Conservation (phyloP, 1,140 invertebrate species). For the Lucilia cuprina region DNA sequence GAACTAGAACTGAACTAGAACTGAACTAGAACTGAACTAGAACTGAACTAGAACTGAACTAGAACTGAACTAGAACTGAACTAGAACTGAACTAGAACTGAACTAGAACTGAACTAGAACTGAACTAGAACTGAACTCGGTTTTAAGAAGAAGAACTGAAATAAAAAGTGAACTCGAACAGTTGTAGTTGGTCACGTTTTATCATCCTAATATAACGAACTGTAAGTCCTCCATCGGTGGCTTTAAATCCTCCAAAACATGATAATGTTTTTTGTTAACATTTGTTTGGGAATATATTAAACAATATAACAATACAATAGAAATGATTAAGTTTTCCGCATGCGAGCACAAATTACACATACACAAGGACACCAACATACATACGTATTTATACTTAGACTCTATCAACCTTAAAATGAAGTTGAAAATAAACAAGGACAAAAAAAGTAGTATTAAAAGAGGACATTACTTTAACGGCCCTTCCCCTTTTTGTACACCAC, state of each 20-base stretch:
- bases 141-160: no score
- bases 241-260: neutral
- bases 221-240: neutral
- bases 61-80: neutral
- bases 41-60: neutral
- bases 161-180: no score
- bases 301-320: constrained; percentile 34
- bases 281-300: constrained; percentile 15
- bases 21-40: no score
- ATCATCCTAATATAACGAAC: neutral
- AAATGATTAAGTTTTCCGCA: constrained; percentile 38
- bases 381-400: neutral
- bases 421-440: neutral
- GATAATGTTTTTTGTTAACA: neutral
- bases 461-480: neutral
- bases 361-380: neutral
- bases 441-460: neutral
- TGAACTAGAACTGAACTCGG: neutral
- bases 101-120: no score
- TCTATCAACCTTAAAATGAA: constrained; percentile 5
- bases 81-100: neutral
- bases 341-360: constrained; percentile 35
- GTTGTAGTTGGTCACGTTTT: neutral
- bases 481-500: neutral
- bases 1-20: neutral